Evolutionary conservation across 2,888 invertebrate genomes (phyloP).

Genomic region (Drosophila meridiana): DNA sequence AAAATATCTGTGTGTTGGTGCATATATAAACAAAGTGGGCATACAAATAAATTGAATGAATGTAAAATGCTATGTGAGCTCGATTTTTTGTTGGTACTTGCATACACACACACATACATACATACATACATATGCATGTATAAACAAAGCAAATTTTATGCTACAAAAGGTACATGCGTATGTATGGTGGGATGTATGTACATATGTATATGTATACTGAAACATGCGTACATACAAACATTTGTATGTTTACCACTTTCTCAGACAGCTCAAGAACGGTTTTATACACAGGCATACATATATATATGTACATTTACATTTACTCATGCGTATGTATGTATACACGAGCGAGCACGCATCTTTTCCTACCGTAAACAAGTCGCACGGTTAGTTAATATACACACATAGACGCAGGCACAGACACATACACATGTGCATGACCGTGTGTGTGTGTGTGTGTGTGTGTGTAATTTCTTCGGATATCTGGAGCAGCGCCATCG

Average conservation of each 20-base stretch:
- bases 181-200: neutral
- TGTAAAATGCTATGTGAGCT: constrained; percentile 3
- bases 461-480: constrained; percentile 16
- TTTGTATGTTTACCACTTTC: constrained; percentile 34
- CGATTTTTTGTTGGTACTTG: neutral
- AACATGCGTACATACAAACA: neutral
- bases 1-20: constrained; percentile 18
- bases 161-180: neutral
- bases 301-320: constrained; percentile 8
- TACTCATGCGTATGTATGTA: constrained; percentile 11
- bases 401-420: neutral
- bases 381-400: constrained; percentile 29
- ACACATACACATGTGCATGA: neutral
- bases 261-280: constrained; percentile 43
- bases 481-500: constrained; percentile 31
- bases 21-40: constrained; percentile 29
- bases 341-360: constrained; percentile 40
- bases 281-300: constrained; percentile 10
- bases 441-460: neutral
- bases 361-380: constrained; percentile 48
- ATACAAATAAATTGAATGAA: constrained; percentile 23
- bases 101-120: neutral
- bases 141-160: constrained; percentile 30
- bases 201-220: neutral
- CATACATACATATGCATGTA: constrained; percentile 11